Conservation (phyloP, 2,113 vertebrate species). For the Castor canadensis region DNA sequence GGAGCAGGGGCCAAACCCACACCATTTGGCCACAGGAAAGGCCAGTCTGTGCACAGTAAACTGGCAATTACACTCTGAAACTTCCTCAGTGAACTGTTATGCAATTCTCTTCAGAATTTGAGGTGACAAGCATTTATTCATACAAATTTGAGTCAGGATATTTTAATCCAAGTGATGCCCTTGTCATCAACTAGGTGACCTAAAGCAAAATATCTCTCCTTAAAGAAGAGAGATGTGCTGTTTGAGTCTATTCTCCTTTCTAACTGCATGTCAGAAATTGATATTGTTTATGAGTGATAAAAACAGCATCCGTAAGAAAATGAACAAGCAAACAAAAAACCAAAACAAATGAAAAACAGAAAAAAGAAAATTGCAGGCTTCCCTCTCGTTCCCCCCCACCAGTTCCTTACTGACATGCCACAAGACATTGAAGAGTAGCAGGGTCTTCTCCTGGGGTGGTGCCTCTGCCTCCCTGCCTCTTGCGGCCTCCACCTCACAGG, state of each 20-base stretch:
- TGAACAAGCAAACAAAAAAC: too few relatives aligned
- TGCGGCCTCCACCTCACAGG: not conserved
- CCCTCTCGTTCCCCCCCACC: not conserved
- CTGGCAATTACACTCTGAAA: too few relatives aligned
- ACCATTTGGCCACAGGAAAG: not conserved
- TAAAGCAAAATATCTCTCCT: not conserved
- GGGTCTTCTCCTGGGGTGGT: not conserved
- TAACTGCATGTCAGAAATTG: too few relatives aligned
- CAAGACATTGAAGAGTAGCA: not conserved
- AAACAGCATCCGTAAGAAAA: too few relatives aligned
- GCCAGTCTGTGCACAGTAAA: fast-evolving
- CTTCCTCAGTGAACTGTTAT: not conserved
- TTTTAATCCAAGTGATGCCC: not conserved
- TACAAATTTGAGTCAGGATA: not conserved
- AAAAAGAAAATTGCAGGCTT: not conserved
- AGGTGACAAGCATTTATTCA: not conserved
- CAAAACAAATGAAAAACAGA: too few relatives aligned
- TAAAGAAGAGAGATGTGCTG: not conserved
- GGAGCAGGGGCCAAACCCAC: too few relatives aligned
- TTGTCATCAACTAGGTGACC: too few relatives aligned
- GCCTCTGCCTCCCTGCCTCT: not conserved
- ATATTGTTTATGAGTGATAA: not conserved
- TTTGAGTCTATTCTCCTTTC: not conserved
- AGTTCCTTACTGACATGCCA: too few relatives aligned
- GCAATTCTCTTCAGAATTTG: not conserved